These are phyloP conservation scores for Phalacrocorax carbo DNA, from an alignment of 2,113 vertebrate species.

Conservation along the genomic window DNA sequence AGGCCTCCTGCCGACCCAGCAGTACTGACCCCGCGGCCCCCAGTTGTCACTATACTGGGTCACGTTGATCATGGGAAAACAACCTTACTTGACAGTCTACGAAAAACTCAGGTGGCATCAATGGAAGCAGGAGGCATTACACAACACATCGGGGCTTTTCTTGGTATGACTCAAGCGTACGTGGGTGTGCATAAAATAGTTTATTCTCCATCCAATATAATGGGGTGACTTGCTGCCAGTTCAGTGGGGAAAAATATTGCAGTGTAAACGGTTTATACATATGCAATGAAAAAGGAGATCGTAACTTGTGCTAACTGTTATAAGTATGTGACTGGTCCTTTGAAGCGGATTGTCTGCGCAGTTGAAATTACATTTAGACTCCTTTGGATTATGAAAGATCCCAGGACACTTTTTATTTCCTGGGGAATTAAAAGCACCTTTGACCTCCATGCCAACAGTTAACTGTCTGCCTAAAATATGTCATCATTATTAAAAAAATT, in stretches of 20 bases:
- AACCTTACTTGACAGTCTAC: constrained; percentile 89
- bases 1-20: constrained; percentile 84
- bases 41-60: constrained; percentile 95
- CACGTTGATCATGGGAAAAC: constrained; percentile 98
- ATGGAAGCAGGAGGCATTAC: constrained; percentile 89
- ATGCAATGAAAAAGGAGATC: background rate
- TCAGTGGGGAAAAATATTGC: background rate
- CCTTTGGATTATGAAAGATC: background rate
- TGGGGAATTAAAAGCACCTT: background rate
- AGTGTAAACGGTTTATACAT: background rate
- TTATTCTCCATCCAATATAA: background rate
- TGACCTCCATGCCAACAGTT: background rate
- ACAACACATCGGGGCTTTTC: constrained; percentile 89
- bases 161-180: constrained; percentile 67
- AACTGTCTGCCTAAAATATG: background rate
- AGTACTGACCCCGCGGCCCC: constrained; percentile 77
- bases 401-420: background rate
- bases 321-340: background rate
- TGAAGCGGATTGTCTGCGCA: background rate
- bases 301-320: background rate
- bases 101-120: constrained; percentile 86
- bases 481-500: background rate
- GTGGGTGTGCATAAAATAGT: accelerated
- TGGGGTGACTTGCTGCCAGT: background rate
- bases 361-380: background rate